Base-by-base conservation (phyloP, 2,797 vertebrate species). In the Chiloscyllium punctatum region DNA sequence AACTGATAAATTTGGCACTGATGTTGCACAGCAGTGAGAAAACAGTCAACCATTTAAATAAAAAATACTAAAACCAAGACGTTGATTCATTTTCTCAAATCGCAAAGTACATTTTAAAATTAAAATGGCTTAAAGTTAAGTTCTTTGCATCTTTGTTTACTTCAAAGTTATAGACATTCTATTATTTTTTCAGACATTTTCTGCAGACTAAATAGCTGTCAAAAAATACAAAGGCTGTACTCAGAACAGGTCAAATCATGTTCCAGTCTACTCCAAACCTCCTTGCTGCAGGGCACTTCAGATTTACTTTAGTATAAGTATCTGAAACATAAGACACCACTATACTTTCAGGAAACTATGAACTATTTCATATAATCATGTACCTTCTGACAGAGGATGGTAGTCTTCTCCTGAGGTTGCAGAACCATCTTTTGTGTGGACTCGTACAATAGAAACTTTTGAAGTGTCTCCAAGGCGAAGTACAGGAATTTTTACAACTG, bases 351-450 rank as follows among this genome's bases (percentile, higher is more conserved):
- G 62, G 68, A 92, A 92, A 69, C n/a, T 23, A 42, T 69, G n/a
- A 92, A 69, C 90, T 0, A 42, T 21, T 68, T 68, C 21, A 25
- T 7, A 69, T 68, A 92, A 69, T 25, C 42, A 69, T 48, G 53
- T 97, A 99, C 99, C 98, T 98, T 98, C 98, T 48, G 99, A 99
- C 96, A 99, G 96, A 0, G 99, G 99, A 95, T 98, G 97, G 97
- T 99, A 99, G 97, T 99, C 99, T 96, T 98, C 98, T 96, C 99
- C 99, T 0, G 99, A 99, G 95, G 98, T 96, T 8, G 99, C 99
- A 0, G 99, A 99, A 77, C 99, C 99, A 0, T 99, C 99, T 96
- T 99, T 99, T 96, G 99, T 99, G 97, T 99, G 99, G 96, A 99
- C 98, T 48, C 99, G 98, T 33, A 99, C 98, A 3, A 99, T 88